Evolutionary conservation across 1,140 invertebrate genomes (phyloP).

Genomic region (Phthorimaea operculella): DNA sequence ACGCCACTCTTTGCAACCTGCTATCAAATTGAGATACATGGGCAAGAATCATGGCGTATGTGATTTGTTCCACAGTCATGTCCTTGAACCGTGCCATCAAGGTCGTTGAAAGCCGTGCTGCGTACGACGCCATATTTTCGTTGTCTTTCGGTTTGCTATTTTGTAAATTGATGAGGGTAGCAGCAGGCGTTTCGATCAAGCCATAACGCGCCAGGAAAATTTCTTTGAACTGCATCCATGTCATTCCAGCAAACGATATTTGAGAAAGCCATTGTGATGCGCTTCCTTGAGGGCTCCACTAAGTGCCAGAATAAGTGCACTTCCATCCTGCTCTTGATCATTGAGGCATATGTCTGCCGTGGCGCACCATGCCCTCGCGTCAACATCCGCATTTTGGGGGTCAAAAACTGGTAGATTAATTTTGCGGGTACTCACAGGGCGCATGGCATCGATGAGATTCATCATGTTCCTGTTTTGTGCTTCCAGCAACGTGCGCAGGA

Average conservation of each 20-base stretch:
- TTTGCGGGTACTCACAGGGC: background rate
- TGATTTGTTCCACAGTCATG: background rate
- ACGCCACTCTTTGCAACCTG: constrained; percentile 1
- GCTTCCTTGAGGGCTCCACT: background rate
- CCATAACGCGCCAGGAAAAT: background rate
- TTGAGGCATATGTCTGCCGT: constrained; percentile 3
- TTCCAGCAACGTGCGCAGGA: background rate
- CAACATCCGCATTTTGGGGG: background rate
- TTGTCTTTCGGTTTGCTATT: background rate
- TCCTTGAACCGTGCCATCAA: background rate
- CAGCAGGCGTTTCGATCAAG: no score
- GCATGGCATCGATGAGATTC: background rate
- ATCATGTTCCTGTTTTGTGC: background rate
- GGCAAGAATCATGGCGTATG: background rate
- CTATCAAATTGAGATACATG: constrained; percentile 5
- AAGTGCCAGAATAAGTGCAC: background rate
- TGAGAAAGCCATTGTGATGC: constrained; percentile 1
- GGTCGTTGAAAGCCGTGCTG: background rate
- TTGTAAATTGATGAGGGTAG: background rate
- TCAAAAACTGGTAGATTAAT: background rate
- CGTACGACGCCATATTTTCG: constrained; percentile 6
- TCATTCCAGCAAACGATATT: constrained; percentile 18
- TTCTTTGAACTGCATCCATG: constrained; percentile 14
- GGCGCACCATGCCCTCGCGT: background rate
- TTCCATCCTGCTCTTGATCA: background rate